phyloP scores from a whole-genome alignment of 2,113 vertebrate genomes.

The Pan troglodytes region NHGRI_mPanTro3-v2.1_pri NC_072402.2:131513001-131513500 shows the following conservation, averaged over 20 bases:
- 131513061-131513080: background rate
- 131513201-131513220: background rate
- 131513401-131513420: background rate
- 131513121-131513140: background rate
- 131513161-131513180: background rate
- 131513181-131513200: background rate
- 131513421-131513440: background rate
- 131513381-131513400: background rate
- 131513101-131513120: background rate
- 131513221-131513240: background rate
- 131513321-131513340: background rate
- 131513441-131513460: background rate
- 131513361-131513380: background rate
- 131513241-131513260: background rate
- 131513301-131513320: background rate
- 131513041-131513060: fast-evolving
- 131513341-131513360: background rate
- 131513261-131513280: no score
- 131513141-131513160: background rate
- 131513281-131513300: background rate
- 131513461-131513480: background rate
- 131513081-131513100: fast-evolving
- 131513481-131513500: background rate
- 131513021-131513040: background rate
- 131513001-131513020: background rate